Conservation (phyloP, 1,140 invertebrate species). For the Atopsyche davidsoni region DNA sequence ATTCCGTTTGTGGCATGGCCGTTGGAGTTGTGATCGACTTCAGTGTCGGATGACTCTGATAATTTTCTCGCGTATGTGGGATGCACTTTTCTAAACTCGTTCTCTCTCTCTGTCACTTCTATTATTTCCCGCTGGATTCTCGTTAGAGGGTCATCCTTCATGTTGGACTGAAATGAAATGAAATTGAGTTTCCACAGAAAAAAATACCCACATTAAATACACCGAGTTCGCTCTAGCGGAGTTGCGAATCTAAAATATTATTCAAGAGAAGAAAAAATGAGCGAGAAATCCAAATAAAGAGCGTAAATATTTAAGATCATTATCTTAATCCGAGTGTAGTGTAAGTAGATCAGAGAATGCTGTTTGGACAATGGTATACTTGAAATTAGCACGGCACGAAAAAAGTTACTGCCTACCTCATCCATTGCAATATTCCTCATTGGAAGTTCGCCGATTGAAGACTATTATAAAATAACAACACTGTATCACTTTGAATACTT, state of each 20-base stretch:
- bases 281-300: not conserved
- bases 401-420: constrained; percentile 20
- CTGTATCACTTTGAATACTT: constrained; percentile 16
- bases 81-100: constrained; percentile 57
- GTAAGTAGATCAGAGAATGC: constrained; percentile 29
- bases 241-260: not conserved
- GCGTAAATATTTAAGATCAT: constrained; percentile 24
- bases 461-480: constrained; percentile 3
- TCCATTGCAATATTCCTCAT: constrained; percentile 24
- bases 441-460: constrained; percentile 7
- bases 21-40: constrained; percentile 39
- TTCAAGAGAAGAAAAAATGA: constrained; percentile 4
- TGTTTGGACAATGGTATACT: constrained; percentile 27
- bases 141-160: constrained; percentile 49
- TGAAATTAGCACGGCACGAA: constrained; percentile 22
- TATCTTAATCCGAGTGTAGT: constrained; percentile 23
- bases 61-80: constrained; percentile 45
- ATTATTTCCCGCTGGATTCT: constrained; percentile 65
- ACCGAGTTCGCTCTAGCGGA: not conserved
- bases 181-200: not conserved
- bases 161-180: constrained; percentile 23
- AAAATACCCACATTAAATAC: not conserved
- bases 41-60: constrained; percentile 41
- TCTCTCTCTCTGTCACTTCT: constrained; percentile 60
- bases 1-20: constrained; percentile 35